These are phyloP conservation scores for Dendronephthya gigantea DNA, from an alignment of 64 coral and sea anemone genomes.

Conservation along the genomic window DNA sequence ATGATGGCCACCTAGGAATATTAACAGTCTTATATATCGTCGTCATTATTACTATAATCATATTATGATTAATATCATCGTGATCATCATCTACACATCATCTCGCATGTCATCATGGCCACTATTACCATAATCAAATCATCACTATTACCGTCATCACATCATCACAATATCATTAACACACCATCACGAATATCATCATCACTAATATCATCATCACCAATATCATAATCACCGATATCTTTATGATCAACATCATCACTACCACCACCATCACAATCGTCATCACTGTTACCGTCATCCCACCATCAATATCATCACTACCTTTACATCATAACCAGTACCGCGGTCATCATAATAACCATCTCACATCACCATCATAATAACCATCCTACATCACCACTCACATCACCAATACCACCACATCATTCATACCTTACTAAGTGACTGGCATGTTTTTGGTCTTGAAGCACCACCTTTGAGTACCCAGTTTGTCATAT, in stretches of 20 bases:
- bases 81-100: background rate
- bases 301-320: background rate
- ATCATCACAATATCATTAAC: too few relatives aligned
- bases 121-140: background rate
- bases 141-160: background rate
- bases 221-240: too few relatives aligned
- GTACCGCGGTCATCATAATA: too few relatives aligned
- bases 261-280: too few relatives aligned
- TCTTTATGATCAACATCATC: too few relatives aligned
- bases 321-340: background rate
- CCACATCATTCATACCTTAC: conserved; percentile 43
- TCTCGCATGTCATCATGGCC: background rate
- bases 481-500: conserved; percentile 38
- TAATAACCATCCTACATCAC: too few relatives aligned
- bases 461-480: conserved; percentile 82
- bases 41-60: background rate
- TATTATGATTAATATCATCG: background rate
- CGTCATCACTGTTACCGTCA: too few relatives aligned
- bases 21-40: background rate
- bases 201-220: too few relatives aligned
- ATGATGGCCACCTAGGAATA: conserved; percentile 61
- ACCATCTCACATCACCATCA: too few relatives aligned
- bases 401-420: background rate
- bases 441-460: conserved; percentile 59
- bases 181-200: too few relatives aligned